Evolutionary conservation across 2,113 vertebrate species (phyloP), one percentile per base, ranked within the genome.

Genomic region (Ia io): DNA sequence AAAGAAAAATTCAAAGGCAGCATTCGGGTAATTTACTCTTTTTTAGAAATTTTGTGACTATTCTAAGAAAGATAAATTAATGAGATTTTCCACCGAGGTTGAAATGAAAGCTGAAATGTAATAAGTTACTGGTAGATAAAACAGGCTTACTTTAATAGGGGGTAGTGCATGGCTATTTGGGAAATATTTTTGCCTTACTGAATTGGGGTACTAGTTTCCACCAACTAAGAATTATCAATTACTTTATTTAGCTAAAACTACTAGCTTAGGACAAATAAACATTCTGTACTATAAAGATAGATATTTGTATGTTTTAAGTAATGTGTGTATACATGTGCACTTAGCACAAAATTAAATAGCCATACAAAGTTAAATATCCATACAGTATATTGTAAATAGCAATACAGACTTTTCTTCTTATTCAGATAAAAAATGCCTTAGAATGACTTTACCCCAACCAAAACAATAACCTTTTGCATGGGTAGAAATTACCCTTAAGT

Each of bases 241-340:
- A 49, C 32, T 88, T 63, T 90, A 94, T 91, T 63, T 85, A 94
- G 80, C n/a, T 92, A 42, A 85, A 85, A 28, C 23, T 42, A 84
- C 23, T 69, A 86, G 49, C 47, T 74, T 92, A 70, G 73, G 53
- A 69, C 84, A 92, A 35, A 71, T 78, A 79, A 84, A 49, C 84
- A 80, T 94, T 76, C 30, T 61, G 10, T 69, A 32, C 28, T 69
- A 0, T 65, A 91, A 88, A 79, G 25, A 67, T 16, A 77, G 49
- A 53, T 42, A 28, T 61, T 79, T 80, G 88, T 88, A 86, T 49
- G 6, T 73, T 92, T 73, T 85, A 90, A 40, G 32, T 77, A 63
- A 49, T 37, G 37, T 37, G 6, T 63, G 5, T 53, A 42, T 69
- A 35, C 16, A 30, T 37, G 42, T 61, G 6, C 83, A 56, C 7